Conservation (phyloP, 2,888 invertebrate genomes). For the Hyalella azteca region DNA sequence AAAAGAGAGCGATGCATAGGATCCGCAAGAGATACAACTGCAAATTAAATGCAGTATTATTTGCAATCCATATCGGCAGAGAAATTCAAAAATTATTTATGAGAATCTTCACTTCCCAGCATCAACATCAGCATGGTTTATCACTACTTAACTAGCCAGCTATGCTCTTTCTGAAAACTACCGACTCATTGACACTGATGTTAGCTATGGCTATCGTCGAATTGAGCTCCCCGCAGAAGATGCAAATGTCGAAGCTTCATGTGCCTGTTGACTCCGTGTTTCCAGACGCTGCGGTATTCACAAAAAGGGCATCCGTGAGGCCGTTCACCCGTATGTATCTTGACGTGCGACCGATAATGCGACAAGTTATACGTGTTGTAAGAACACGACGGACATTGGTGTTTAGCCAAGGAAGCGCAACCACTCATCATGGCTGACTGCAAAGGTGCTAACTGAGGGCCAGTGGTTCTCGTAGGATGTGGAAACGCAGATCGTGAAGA, state of each 20-base stretch:
- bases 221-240: background rate
- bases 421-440: background rate
- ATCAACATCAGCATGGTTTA: too few species aligned
- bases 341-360: conserved; percentile 39
- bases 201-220: too few species aligned
- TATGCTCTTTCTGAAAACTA: too few species aligned
- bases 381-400: conserved; percentile 53
- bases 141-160: too few species aligned
- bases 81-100: too few species aligned
- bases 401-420: conserved; percentile 35
- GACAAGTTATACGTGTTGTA: conserved; percentile 47
- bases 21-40: too few species aligned
- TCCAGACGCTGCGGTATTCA: conserved; percentile 48
- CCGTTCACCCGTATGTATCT: conserved; percentile 53
- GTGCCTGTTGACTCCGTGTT: conserved; percentile 46
- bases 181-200: too few species aligned
- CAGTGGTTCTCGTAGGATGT: background rate
- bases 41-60: too few species aligned
- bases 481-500: background rate
- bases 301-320: conserved; percentile 50
- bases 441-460: background rate
- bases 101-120: too few species aligned
- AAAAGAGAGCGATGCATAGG: too few species aligned
- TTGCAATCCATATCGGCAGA: too few species aligned
- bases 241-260: conserved; percentile 15